These are phyloP conservation scores for Decapterus maruadsi DNA, from an alignment of 2,797 vertebrate genomes.

Conservation along the genomic window DNA sequence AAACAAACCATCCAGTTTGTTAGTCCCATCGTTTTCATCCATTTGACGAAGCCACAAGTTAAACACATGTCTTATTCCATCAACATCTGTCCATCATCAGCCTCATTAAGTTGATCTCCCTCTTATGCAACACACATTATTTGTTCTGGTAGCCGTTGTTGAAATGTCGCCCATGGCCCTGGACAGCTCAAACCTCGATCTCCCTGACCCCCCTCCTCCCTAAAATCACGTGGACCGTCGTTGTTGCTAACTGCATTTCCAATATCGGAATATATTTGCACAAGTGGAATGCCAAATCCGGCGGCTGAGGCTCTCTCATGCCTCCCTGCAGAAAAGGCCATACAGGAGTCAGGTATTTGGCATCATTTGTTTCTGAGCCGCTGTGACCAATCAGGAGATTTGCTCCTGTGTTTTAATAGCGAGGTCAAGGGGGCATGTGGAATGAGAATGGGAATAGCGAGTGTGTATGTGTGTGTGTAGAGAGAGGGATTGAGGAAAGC, in stretches of 20 bases:
- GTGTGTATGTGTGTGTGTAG: slow-evolving; percentile 55
- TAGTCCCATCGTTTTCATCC: too few relatives aligned
- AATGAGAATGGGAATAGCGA: slow-evolving; percentile 60
- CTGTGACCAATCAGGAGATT: slow-evolving; percentile 82
- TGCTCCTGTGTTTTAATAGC: slow-evolving; percentile 81
- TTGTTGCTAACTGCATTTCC: slow-evolving; percentile 32
- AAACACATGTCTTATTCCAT: background rate
- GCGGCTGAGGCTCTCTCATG: slow-evolving; percentile 30
- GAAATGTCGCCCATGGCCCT: background rate
- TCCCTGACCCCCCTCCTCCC: background rate
- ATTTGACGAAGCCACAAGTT: background rate
- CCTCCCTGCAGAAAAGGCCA: slow-evolving; percentile 58
- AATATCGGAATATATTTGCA: slow-evolving; percentile 60
- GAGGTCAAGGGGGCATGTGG: slow-evolving; percentile 73
- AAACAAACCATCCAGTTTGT: too few relatives aligned
- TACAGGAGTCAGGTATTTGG: slow-evolving; percentile 74
- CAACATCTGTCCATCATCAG: background rate
- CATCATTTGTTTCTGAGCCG: slow-evolving; percentile 81
- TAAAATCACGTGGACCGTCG: background rate
- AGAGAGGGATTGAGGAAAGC: slow-evolving; percentile 68
- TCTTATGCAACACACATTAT: background rate
- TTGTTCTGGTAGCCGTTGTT: background rate
- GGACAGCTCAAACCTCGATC: background rate
- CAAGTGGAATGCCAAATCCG: slow-evolving; percentile 47
- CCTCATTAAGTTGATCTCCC: background rate